Conservation (phyloP, 2,888 invertebrate species). For the Anaspis maculata region DNA sequence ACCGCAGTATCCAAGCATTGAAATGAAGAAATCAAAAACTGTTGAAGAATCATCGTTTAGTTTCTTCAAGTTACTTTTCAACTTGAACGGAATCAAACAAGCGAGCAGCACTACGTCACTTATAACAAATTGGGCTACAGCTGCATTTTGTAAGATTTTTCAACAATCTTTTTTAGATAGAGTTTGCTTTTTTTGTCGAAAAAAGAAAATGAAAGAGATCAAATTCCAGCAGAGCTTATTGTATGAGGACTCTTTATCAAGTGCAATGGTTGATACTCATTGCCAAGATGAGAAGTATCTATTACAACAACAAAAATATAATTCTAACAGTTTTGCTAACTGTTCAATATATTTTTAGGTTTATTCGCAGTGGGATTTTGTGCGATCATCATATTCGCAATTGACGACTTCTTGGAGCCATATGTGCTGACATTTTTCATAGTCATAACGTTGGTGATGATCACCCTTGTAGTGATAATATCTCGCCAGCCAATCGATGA, state of each 20-base stretch:
- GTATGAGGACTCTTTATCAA: too few relatives aligned
- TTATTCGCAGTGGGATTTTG: slow-evolving; percentile 48
- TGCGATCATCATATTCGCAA: slow-evolving; percentile 39
- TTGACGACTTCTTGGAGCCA: slow-evolving; percentile 35
- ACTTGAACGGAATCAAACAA: slow-evolving; percentile 60
- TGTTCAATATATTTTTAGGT: too few relatives aligned
- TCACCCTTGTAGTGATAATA: slow-evolving; percentile 54
- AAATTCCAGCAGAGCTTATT: too few relatives aligned
- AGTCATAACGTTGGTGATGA: slow-evolving; percentile 43
- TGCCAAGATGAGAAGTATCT: too few relatives aligned
- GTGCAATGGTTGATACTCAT: too few relatives aligned
- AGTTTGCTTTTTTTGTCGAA: too few relatives aligned
- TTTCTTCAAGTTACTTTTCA: slow-evolving; percentile 52
- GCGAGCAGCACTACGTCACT: slow-evolving; percentile 56
- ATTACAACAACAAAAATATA: too few relatives aligned
- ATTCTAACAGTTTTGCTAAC: too few relatives aligned
- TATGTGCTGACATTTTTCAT: slow-evolving; percentile 36
- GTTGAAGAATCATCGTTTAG: slow-evolving; percentile 19
- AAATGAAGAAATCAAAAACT: slow-evolving; percentile 17
- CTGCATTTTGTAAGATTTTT: slow-evolving; percentile 50
- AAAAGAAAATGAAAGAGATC: too few relatives aligned
- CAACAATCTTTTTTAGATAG: too few relatives aligned
- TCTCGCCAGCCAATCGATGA: slow-evolving; percentile 60
- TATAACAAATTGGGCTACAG: slow-evolving; percentile 56
- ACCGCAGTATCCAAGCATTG: slow-evolving; percentile 16